Conservation (phyloP, 2,797 vertebrate species). For the Mormyrops boulengeri region DNA sequence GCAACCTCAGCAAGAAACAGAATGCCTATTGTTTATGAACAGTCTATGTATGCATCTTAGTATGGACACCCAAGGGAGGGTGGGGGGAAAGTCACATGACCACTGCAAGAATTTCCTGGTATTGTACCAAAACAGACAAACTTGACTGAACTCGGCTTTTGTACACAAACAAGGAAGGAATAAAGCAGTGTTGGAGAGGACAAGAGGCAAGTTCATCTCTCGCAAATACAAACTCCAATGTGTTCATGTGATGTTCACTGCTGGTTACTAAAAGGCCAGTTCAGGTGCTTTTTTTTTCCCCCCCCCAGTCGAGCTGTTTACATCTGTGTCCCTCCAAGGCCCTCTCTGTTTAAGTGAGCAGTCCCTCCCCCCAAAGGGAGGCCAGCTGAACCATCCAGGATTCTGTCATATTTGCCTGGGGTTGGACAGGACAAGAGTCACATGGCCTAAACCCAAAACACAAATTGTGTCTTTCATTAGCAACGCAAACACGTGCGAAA, state of each 20-base stretch:
- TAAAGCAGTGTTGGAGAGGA: constrained; percentile 30
- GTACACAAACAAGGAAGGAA: constrained; percentile 31
- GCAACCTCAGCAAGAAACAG: neutral
- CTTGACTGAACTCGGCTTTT: neutral
- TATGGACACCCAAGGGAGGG: neutral
- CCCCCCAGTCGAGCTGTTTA: neutral
- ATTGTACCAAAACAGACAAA: constrained; percentile 2
- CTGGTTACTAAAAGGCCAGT: neutral
- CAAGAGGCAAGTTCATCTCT: constrained; percentile 12
- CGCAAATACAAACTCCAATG: constrained; percentile 37
- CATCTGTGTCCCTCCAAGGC: neutral
- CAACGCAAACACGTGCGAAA: neutral
- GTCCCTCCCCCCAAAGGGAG: neutral
- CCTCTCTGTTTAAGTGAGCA: neutral
- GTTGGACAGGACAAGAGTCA: neutral
- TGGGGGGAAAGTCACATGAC: neutral
- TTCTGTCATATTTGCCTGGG: neutral
- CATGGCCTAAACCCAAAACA: neutral
- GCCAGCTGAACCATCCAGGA: constrained; percentile 3
- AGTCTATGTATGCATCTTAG: neutral
- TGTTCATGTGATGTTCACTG: constrained; percentile 18
- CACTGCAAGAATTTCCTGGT: constrained; percentile 18
- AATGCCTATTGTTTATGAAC: neutral
- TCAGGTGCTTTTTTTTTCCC: neutral
- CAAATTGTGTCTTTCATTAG: neutral